Percentiles rank a stretch among this genome's conserved stretches.
These are phyloP conservation scores for Discoglossus pictus DNA, from an alignment of 2,797 vertebrate genomes.

Conservation along the genomic window DNA sequence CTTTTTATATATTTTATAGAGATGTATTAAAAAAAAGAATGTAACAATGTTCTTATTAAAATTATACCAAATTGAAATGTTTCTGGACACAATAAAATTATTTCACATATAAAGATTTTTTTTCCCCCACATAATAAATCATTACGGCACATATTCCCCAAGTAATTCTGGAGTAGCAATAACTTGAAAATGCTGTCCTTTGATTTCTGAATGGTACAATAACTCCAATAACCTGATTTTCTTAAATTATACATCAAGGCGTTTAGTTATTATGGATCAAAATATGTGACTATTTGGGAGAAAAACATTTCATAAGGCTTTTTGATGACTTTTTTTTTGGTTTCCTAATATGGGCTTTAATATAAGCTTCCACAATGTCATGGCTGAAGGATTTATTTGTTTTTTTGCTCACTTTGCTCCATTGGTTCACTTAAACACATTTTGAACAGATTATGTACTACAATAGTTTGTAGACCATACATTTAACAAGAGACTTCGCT, in stretches of 20 bases:
- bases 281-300: slow-evolving; percentile 1
- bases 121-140: slow-evolving; percentile 11
- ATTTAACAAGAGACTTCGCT: slow-evolving; percentile 89
- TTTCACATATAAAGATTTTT: slow-evolving; percentile 11
- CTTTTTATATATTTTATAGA: slow-evolving; percentile 34
- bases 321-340: slow-evolving; percentile 60
- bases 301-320: slow-evolving; percentile 45
- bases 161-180: neutral
- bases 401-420: slow-evolving; percentile 68
- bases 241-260: too few species aligned
- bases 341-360: slow-evolving; percentile 64
- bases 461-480: slow-evolving; percentile 83
- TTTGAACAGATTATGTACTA: slow-evolving; percentile 91
- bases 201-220: too few species aligned
- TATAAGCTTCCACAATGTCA: slow-evolving; percentile 72
- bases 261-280: neutral
- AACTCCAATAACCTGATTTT: too few species aligned
- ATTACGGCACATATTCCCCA: slow-evolving; percentile 27
- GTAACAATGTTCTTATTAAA: slow-evolving; percentile 33
- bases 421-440: slow-evolving; percentile 77
- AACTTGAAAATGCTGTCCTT: too few species aligned
- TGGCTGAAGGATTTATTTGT: slow-evolving; percentile 65
- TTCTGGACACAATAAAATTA: slow-evolving; percentile 32
- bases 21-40: slow-evolving; percentile 44
- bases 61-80: slow-evolving; percentile 34